Conservation (phyloP, 92 coral and sea anemone species). For the Porites rus region DNA sequence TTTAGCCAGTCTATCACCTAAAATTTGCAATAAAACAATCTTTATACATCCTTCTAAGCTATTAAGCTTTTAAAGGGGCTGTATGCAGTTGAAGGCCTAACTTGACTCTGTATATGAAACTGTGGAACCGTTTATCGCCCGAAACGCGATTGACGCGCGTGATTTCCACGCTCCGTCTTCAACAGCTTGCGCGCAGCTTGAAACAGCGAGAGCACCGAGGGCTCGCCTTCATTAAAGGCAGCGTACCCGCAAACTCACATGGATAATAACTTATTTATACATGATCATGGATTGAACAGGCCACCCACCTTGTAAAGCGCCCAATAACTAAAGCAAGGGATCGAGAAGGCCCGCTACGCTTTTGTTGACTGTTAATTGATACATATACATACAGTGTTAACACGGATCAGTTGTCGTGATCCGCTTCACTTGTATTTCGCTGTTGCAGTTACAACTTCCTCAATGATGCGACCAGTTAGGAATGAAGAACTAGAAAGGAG, state of each 20-base stretch:
- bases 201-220: not conserved
- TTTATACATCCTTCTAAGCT: no score
- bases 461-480: not conserved
- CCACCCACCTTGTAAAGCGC: not conserved
- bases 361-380: not conserved
- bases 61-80: not conserved
- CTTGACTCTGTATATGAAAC: not conserved
- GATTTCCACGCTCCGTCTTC: not conserved
- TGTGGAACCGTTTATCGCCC: not conserved
- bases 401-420: not conserved
- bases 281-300: not conserved
- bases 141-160: constrained; percentile 2
- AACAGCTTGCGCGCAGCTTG: not conserved
- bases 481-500: not conserved
- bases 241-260: not conserved
- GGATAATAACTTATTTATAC: no score
- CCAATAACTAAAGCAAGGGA: not conserved
- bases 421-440: not conserved
- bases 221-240: not conserved
- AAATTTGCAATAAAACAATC: no score
- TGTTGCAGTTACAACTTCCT: not conserved
- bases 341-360: not conserved
- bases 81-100: not conserved
- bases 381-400: not conserved
- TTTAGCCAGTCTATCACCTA: no score